phyloP scores from a whole-genome alignment of 30 jellyfish, hydroid and myxozoan genomes.

The Rhopilema esculentum region DNA sequence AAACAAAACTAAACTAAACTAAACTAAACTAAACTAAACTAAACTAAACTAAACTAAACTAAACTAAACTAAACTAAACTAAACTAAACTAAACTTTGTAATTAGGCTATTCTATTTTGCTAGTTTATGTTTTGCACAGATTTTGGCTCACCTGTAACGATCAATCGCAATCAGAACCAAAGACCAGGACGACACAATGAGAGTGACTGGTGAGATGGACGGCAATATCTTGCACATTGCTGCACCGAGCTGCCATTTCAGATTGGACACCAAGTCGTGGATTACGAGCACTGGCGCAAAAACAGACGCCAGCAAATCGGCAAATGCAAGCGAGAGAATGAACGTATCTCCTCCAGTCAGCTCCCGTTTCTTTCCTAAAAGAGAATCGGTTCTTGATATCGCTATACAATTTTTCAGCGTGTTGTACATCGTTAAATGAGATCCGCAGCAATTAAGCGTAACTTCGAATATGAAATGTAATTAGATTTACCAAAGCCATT shows the following conservation, averaged over 20 bases:
- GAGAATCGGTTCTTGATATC: not conserved
- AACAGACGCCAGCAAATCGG: conserved; percentile 58
- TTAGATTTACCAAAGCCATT: too few species aligned
- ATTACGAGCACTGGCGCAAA: conserved; percentile 46
- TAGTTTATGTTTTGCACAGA: too few species aligned
- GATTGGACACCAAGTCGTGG: conserved; percentile 18
- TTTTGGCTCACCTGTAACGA: conserved; percentile 56
- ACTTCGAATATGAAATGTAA: too few species aligned
- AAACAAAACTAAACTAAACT: too few species aligned
- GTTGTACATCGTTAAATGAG: too few species aligned
- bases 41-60: not conserved
- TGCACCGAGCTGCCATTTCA: conserved; percentile 49
- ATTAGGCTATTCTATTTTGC: too few species aligned
- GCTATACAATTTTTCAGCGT: too few species aligned
- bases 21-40: too few species aligned
- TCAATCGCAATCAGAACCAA: conserved; percentile 62
- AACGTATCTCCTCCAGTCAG: conserved; percentile 53
- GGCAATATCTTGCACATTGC: conserved; percentile 48
- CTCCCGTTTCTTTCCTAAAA: conserved; percentile 43
- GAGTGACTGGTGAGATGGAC: conserved; percentile 53
- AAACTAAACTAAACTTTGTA: too few species aligned
- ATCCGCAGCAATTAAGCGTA: too few species aligned
- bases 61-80: not conserved
- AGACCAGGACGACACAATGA: conserved; percentile 72
- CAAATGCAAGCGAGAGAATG: conserved; percentile 43